A percentile compares a stretch with the other conserved stretches of the same genome.
Conservation (phyloP, 2,888 invertebrate genomes). For the Hypomecis punctinalis region DNA sequence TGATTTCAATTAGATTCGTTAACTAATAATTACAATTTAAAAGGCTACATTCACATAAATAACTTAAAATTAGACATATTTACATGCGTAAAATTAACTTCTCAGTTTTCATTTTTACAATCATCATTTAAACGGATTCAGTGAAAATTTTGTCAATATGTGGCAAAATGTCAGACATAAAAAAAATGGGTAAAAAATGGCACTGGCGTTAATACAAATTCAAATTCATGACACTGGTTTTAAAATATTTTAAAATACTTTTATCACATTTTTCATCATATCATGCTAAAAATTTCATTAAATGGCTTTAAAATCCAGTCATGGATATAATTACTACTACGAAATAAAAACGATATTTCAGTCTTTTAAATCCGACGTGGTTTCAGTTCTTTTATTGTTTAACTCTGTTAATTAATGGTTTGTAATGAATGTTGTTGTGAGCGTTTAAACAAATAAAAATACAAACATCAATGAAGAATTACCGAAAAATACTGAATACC, state of each 20-base stretch:
- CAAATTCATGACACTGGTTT: conserved; percentile 61
- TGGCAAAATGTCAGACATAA: conserved; percentile 68
- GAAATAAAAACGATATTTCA: conserved; percentile 71
- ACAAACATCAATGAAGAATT: conserved; percentile 42
- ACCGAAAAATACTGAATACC: conserved; percentile 42
- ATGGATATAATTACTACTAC: conserved; percentile 65
- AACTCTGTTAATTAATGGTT: conserved; percentile 32
- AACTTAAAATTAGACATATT: conserved; percentile 77
- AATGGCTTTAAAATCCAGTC: conserved; percentile 70
- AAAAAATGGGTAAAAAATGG: conserved; percentile 70
- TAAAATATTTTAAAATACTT: conserved; percentile 74
- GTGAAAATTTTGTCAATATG: conserved; percentile 56
- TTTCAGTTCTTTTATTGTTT: conserved; percentile 49
- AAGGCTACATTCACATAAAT: conserved; percentile 82
- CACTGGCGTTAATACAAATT: conserved; percentile 58
- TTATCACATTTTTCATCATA: conserved; percentile 73
- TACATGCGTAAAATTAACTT: conserved; percentile 72
- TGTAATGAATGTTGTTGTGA: conserved; percentile 18
- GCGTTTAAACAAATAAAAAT: conserved; percentile 32
- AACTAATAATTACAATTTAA: conserved; percentile 70
- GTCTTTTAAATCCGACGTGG: conserved; percentile 77
- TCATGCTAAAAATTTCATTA: conserved; percentile 65
- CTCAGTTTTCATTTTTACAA: conserved; percentile 36
- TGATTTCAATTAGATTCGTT: conserved; percentile 76
- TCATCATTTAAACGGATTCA: conserved; percentile 54